Conservation (phyloP, 2,888 invertebrate species). For the Drosophila hamatofila region DNA sequence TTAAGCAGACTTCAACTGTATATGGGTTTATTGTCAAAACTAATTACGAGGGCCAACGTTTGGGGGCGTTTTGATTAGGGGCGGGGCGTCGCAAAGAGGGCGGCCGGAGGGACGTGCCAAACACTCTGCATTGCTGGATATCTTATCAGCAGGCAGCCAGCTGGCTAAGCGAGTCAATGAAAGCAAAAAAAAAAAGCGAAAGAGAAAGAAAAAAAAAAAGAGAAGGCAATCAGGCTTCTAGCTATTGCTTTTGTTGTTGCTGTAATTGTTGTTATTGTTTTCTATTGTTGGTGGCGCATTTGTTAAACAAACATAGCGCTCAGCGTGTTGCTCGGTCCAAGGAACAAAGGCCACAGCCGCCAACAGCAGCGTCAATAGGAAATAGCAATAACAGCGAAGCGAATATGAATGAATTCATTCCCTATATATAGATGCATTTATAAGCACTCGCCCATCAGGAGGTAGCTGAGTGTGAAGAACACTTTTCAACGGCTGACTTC, state of each 20-base stretch:
- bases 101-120: not conserved
- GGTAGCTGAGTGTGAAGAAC: too few relatives aligned
- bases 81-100: not conserved
- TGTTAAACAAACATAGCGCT: constrained; percentile 8
- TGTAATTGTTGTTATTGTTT: constrained; percentile 13
- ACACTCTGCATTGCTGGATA: constrained; percentile 10
- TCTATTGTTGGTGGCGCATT: constrained; percentile 10
- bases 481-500: too few relatives aligned
- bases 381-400: not conserved
- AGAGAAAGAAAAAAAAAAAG: too few relatives aligned
- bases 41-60: not conserved
- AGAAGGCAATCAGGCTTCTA: constrained; percentile 1
- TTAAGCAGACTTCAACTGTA: not conserved
- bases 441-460: not conserved
- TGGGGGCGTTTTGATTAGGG: not conserved
- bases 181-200: not conserved
- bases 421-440: not conserved
- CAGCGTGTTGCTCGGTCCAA: not conserved
- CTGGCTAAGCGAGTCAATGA: constrained; percentile 27
- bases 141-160: constrained; percentile 47
- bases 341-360: constrained; percentile 17
- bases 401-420: not conserved
- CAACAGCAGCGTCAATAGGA: not conserved
- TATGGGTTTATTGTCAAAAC: constrained; percentile 10
- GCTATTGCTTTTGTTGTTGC: constrained; percentile 2